phyloP scores from a whole-genome alignment of 2,888 invertebrate species.

The Agrilus biguttatus region DNA sequence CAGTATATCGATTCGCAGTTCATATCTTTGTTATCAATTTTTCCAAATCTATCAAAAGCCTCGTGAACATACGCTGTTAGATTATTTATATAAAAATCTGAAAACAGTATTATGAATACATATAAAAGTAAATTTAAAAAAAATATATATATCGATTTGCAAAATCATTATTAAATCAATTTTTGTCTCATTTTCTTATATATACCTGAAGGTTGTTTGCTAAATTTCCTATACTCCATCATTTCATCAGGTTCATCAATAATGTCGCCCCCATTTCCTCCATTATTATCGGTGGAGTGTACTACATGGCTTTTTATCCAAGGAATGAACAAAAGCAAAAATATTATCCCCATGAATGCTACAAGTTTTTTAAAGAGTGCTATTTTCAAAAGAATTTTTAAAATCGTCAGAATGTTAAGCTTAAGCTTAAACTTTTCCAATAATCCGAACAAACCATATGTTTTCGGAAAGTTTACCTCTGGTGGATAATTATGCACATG shows the following conservation, averaged over 20 bases:
- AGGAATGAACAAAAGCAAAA: constrained; percentile 61
- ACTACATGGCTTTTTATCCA: constrained; percentile 20
- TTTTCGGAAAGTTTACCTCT: background rate
- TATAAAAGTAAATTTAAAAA: no score
- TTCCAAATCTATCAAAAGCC: constrained; percentile 10
- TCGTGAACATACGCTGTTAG: constrained; percentile 9
- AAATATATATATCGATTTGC: no score
- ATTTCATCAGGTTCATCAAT: background rate
- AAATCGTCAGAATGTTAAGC: constrained; percentile 54
- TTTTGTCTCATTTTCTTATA: no score
- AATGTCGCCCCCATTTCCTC: background rate
- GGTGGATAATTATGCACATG: background rate
- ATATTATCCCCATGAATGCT: constrained; percentile 63
- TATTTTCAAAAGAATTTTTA: constrained; percentile 60
- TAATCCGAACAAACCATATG: constrained; percentile 43
- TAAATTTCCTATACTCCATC: no score
- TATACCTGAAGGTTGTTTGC: no score
- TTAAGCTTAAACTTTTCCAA: constrained; percentile 56
- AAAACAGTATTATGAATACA: no score
- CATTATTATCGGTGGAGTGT: constrained; percentile 4
- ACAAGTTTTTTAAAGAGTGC: constrained; percentile 70
- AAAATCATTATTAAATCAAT: no score
- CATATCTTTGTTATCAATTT: background rate
- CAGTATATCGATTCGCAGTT: constrained; percentile 4
- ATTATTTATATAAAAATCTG: constrained; percentile 5